Base-by-base conservation (phyloP, 37 sponge, comb jelly and placozoan genomes). In the Cliona cf. orientalis region DNA sequence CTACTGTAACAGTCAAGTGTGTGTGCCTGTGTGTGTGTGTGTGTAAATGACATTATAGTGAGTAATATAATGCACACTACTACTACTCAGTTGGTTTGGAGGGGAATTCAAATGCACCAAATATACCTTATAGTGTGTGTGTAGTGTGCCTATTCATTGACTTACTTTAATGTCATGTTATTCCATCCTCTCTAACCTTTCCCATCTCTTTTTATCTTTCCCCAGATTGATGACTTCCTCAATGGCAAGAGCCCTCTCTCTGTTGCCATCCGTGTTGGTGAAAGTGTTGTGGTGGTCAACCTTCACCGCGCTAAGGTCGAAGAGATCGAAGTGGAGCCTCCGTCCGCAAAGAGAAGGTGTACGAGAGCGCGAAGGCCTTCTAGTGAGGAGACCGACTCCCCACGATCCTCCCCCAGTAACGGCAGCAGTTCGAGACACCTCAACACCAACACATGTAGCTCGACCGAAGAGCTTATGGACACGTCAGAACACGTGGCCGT, bases 261-360 rank as follows among this genome's bases (percentile, higher is more conserved):
- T 3, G 84, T 89, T 28, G 84, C 90, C 14, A 83, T 89, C 58
- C 61, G 90, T 41, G 55, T 89, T 37, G 90, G 90, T 0, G 90
- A 89, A 43, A 73, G 80, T 19, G 90, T 89, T 19, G 90, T 89
- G 31, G 90, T 89, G 19, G 84, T 89, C 58, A 89, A 89, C 84
- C 49, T 89, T 6, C 83, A 89, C 56, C 49, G 84, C 32, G 90
- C 84, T 19, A 89, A 79, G 49, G 90, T 84, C 33, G 84, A 79
- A 36, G 90, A 88, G 46, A 72, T 86, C 19, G 86, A 79, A 3
- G 72, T 79, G 72, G 88, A 88, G 21, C 69, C 81, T 21, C 82
- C 88, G 25, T 77, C 82, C 21, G 58, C 74, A 7, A 80, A 80
- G 74, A 72, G 80, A 66, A 61, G 77, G 2, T 80, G 80, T 35